Conservation (phyloP, 2,888 invertebrate species). For the Lasioglossum figueresi region DNA sequence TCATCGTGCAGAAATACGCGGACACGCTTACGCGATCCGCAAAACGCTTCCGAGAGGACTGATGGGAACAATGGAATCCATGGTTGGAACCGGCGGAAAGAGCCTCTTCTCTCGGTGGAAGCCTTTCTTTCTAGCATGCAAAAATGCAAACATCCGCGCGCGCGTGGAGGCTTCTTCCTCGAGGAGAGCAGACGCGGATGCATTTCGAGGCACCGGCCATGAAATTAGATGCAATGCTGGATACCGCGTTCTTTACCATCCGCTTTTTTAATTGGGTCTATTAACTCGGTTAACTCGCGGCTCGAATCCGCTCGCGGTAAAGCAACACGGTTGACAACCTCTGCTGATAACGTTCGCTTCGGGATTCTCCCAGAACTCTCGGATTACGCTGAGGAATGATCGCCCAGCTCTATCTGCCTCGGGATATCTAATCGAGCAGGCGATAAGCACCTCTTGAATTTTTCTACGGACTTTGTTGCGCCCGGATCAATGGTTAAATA, state of each 20-base stretch:
- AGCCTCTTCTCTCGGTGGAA: background rate
- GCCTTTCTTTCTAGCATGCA: background rate
- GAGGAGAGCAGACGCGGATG: background rate
- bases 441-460: background rate
- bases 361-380: background rate
- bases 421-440: background rate
- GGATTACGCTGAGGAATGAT: background rate
- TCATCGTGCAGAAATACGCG: constrained; percentile 6
- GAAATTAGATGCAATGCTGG: constrained; percentile 55
- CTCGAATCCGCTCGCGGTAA: background rate
- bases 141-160: constrained; percentile 10
- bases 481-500: background rate
- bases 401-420: background rate
- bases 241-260: constrained; percentile 31
- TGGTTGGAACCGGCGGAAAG: background rate
- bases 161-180: background rate
- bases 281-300: constrained; percentile 34
- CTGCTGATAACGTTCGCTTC: background rate
- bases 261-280: constrained; percentile 52
- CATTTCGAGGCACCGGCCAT: constrained; percentile 36
- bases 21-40: constrained; percentile 13
- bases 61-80: background rate
- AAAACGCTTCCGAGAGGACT: constrained; percentile 10
- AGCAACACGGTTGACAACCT: constrained; percentile 25
- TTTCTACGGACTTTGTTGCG: background rate